Evolutionary conservation across 1,140 invertebrate species (phyloP), one percentile per base, ranked within the genome.

Genomic region (Drosophila obscura): DNA sequence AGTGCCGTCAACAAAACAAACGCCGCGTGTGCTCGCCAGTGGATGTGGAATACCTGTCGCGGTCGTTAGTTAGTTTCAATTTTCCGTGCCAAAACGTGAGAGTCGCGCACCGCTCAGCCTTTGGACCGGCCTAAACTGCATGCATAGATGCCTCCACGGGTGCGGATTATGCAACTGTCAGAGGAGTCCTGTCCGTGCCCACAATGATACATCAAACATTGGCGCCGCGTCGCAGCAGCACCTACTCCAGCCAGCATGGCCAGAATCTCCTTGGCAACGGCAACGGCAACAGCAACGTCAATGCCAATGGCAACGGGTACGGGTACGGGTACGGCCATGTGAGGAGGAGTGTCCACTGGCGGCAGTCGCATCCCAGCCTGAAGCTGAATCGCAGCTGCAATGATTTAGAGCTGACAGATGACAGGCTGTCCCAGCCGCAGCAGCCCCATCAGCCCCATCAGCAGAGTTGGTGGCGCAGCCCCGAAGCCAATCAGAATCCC

Each of bases 11-110:
- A 78, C 82, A 88, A 87, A 88, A 83, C 83, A 83, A 88, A 72
- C 11, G 2, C 35, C 35, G 35, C 35, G 11, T 39, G 35, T 39
- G 5, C 63, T 50, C 39, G 51, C 51, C 26, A 46, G 31, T 41
- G 61, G 61, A 31, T 53, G 8, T 61, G 58, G 56, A 73, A 72
- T 71, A 81, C 78, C 78, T 72, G 80, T 80, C 66, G 76, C 51
- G 62, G 79, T 35, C 75, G 69, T 83, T 60, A 87, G 83, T 88
- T 75, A 88, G 83, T 80, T 88, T 76, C 79, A 89, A 75, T 79
- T 88, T 82, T 78, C 62, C 80, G 83, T 79, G 83, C 74, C 79
- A 83, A 88, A 88, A 77, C 80, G 84, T 83, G 74, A 68, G 59
- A 58, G 16, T 48, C 51, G 72, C 66, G 59, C 60, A 39, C 26